Conservation (phyloP, 2,888 invertebrate genomes). For the Bedellia somnulentella region DNA sequence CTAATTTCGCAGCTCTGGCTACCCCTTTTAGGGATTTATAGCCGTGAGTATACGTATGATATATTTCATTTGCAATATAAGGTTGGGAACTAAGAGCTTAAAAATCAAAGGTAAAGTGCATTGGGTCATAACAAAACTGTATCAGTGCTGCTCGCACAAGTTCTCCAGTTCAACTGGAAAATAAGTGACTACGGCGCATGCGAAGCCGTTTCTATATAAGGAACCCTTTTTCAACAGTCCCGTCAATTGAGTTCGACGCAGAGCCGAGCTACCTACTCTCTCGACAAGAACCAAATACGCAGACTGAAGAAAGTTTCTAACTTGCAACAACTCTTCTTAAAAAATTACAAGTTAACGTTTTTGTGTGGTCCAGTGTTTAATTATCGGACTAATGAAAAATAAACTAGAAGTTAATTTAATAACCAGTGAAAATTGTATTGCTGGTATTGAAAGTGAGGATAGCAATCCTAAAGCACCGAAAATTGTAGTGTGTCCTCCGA, state of each 20-base stretch:
- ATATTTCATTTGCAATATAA: no score
- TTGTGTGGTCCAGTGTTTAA: slow-evolving; percentile 14
- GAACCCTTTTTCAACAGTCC: slow-evolving; percentile 14
- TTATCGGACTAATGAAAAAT: slow-evolving; percentile 38
- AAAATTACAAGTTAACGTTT: slow-evolving; percentile 15
- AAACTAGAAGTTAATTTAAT: slow-evolving; percentile 31
- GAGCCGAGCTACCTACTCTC: slow-evolving; percentile 24
- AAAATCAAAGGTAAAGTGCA: no score
- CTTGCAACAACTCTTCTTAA: slow-evolving; percentile 11
- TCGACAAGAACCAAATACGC: slow-evolving; percentile 14
- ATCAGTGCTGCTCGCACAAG: no score
- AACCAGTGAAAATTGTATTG: slow-evolving; percentile 35
- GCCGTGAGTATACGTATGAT: no score
- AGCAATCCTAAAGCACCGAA: no score
- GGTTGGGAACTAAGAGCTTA: no score
- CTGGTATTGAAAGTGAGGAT: no score
- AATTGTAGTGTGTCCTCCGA: slow-evolving; percentile 51
- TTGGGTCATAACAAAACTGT: no score
- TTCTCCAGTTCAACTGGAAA: no score
- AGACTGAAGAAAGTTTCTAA: slow-evolving; percentile 31
- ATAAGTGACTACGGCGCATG: no score
- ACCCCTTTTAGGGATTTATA: no score
- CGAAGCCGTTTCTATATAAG: slow-evolving; percentile 27
- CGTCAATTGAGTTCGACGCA: slow-evolving; percentile 20
- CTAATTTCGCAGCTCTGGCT: no score